A percentile compares a stretch with the other conserved stretches of the same genome.
phyloP scores from a whole-genome alignment of 2,888 invertebrate genomes.

The Strigamia transsilvanica region DNA sequence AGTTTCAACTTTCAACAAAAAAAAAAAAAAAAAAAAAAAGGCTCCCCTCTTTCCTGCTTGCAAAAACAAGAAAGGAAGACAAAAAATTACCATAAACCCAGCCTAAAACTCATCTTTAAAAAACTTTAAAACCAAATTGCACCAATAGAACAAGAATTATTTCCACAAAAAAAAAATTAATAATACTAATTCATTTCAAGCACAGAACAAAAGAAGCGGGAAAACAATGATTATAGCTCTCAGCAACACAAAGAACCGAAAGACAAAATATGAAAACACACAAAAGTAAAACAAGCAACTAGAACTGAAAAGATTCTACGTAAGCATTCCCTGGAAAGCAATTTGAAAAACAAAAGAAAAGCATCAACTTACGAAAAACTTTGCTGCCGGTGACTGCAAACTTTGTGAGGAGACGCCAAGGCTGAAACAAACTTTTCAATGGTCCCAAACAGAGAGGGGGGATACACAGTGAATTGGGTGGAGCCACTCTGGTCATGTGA shows the following conservation, averaged over 20 bases:
- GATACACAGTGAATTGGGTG: not conserved
- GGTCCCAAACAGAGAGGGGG: not conserved
- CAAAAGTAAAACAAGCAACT: not conserved
- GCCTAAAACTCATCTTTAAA: no score
- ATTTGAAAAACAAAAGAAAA: not conserved
- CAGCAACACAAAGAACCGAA: not conserved
- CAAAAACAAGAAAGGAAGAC: no score
- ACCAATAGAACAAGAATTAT: no score
- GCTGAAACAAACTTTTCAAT: conserved; percentile 18
- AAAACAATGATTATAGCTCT: conserved; percentile 1
- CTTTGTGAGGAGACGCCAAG: not conserved
- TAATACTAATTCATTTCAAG: not conserved
- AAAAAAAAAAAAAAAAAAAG: not conserved
- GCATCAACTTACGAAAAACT: not conserved
- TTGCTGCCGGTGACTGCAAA: not conserved
- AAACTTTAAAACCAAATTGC: no score
- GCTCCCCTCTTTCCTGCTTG: no score
- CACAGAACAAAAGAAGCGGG: conserved; percentile 12
- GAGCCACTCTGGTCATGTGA: conserved; percentile 3
- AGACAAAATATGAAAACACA: not conserved
- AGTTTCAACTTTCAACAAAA: not conserved
- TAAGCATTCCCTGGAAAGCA: not conserved
- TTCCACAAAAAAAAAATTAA: no score
- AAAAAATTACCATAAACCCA: no score
- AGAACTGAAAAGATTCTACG: not conserved